Evolutionary conservation across 2,797 vertebrate genomes (phyloP), one percentile per base, ranked within the genome.

Genomic region (Arrhamphus sclerolepis): DNA sequence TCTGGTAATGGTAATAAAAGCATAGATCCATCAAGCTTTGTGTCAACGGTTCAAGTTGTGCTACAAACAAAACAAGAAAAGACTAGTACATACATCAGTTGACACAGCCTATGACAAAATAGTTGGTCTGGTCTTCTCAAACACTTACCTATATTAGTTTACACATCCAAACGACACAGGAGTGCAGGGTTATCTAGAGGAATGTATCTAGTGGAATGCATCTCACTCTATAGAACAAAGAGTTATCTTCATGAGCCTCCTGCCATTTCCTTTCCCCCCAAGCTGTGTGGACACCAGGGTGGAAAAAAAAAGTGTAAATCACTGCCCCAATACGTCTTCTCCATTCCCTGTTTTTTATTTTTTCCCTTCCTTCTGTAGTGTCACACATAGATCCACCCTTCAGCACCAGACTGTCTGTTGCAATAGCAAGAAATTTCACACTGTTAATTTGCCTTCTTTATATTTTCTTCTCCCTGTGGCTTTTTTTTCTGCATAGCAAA

Each of bases 221-320:
- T 83, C 75, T 85, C 87, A 85, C 85, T 89, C 80, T 31, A 16
- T 57, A 82, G 81, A 92, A 87, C 90, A 87, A 83, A 88, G 84
- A 74, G 68, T 91, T 91, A 89, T 91, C 89, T 89, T 29, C 46
- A 53, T 56, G 54, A 72, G 72, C 72, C 83, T 88, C 84, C 82
- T 82, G 82, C 85, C 81, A 87, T 86, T 90, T 91, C 87, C 84
- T 90, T 79, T 77, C 46, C 86, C 90, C 82, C 29, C 51, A 54
- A 84, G 88, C 73, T 80, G 51, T 13, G 24, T 56, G 78, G 81
- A 82, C 82, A 79, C 18, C 16, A 80, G 80, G 83, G 84, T 72
- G 3, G 14, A 38, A 53, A 75, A 87, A 74, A 82, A 57, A 50
- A 76, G 78, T 58, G 72, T 88, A 89, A 89, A 89, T 90, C 87